Evolutionary conservation across 2,113 vertebrate genomes (phyloP).

Genomic region (Monopterus albus): DNA sequence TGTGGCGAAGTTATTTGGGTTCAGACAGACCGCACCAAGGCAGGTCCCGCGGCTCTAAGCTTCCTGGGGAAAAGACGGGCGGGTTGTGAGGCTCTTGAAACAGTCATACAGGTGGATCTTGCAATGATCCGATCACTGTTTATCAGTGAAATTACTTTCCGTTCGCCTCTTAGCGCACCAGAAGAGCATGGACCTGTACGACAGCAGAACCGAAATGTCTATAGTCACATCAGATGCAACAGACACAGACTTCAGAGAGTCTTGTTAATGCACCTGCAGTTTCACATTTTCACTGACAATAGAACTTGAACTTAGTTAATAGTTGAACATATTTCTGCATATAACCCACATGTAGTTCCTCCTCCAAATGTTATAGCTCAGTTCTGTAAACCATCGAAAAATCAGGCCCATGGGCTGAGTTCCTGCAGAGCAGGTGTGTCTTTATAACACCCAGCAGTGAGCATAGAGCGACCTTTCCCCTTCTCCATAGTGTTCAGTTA

Average conservation of each 20-base stretch:
- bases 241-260: constrained; percentile 7
- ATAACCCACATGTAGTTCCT: neutral
- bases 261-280: neutral
- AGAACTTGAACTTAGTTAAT: constrained; percentile 3
- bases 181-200: constrained; percentile 22
- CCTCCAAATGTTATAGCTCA: neutral
- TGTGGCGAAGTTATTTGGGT: constrained; percentile 70
- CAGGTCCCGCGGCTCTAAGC: constrained; percentile 48
- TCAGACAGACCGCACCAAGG: constrained; percentile 48
- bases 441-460: neutral
- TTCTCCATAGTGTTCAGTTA: neutral
- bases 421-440: constrained; percentile 23
- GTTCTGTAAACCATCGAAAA: neutral
- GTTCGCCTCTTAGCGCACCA: constrained; percentile 35
- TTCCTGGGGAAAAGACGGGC: constrained; percentile 24
- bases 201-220: constrained; percentile 14
- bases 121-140: constrained; percentile 20
- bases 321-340: neutral
- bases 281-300: neutral
- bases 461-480: neutral
- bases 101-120: constrained; percentile 69
- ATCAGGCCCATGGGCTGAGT: neutral
- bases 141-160: constrained; percentile 32
- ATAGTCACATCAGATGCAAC: constrained; percentile 8
- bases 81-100: constrained; percentile 42